Evolutionary conservation across 2,113 vertebrate species (phyloP).

Genomic region (Vombatus ursinus): DNA sequence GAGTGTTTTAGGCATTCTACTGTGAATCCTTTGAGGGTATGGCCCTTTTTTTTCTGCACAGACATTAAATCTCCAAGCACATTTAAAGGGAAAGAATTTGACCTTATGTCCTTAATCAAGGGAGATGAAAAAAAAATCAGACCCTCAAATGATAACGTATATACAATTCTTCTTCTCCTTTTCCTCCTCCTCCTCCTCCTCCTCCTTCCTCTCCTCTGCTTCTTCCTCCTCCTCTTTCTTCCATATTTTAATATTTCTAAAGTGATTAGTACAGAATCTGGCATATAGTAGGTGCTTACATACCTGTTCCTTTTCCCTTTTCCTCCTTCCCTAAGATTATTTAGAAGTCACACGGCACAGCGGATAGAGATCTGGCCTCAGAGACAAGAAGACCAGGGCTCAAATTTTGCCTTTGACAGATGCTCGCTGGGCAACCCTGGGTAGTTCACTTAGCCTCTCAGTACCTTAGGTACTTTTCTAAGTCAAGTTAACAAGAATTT

Average conservation of each 20-base stretch:
- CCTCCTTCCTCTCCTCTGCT: too few relatives aligned
- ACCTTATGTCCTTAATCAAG: not conserved
- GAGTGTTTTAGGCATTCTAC: not conserved
- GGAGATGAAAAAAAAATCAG: not conserved
- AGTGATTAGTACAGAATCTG: not conserved
- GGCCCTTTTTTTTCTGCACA: not conserved
- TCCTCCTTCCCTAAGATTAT: not conserved
- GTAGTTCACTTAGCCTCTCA: too few relatives aligned
- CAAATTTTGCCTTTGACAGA: too few relatives aligned
- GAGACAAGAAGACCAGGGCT: too few relatives aligned
- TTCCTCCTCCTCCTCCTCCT: too few relatives aligned
- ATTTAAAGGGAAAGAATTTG: not conserved
- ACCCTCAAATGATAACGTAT: not conserved
- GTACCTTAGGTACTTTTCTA: not conserved
- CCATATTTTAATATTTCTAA: not conserved
- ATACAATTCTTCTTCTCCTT: not conserved
- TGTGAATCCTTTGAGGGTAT: not conserved
- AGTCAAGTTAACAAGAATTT: not conserved
- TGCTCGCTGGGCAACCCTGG: too few relatives aligned
- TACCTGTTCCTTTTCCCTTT: not conserved
- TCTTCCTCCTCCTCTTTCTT: too few relatives aligned
- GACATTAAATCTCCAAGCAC: not conserved
- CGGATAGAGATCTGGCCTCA: too few relatives aligned
- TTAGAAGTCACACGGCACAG: too few relatives aligned
- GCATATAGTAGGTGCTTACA: not conserved